phyloP scores from a whole-genome alignment of 1,140 invertebrate species.

The Drosophila erecta region DNA sequence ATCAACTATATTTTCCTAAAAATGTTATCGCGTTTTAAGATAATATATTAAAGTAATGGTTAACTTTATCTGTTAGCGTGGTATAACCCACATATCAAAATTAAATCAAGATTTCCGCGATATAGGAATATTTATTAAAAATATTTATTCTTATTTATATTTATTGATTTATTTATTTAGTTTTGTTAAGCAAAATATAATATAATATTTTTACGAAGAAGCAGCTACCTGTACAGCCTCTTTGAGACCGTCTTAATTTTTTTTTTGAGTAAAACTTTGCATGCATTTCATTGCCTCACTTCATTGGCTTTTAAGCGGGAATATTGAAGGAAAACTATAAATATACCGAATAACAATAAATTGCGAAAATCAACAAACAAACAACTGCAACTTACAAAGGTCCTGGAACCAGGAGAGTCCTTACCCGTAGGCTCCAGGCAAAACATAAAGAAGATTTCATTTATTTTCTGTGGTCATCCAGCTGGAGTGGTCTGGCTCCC shows the following conservation, averaged over 20 bases:
- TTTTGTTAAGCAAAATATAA: too few relatives aligned
- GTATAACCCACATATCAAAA: too few relatives aligned
- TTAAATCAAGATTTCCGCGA: too few relatives aligned
- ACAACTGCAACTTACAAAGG: slow-evolving; percentile 30
- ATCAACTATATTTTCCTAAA: too few relatives aligned
- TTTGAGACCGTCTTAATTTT: slow-evolving; percentile 36
- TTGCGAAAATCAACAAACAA: slow-evolving; percentile 28
- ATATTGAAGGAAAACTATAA: slow-evolving; percentile 50
- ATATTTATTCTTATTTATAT: too few relatives aligned
- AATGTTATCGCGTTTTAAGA: too few relatives aligned
- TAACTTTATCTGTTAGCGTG: too few relatives aligned
- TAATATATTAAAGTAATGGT: too few relatives aligned
- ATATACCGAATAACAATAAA: slow-evolving; percentile 47
- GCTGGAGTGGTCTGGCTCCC: slow-evolving; percentile 74
- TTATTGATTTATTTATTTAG: too few relatives aligned
- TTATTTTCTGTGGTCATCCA: slow-evolving; percentile 78
- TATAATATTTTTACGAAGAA: neutral
- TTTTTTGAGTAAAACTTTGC: slow-evolving; percentile 63
- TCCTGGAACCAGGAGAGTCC: slow-evolving; percentile 45
- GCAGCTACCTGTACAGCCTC: neutral
- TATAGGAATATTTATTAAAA: too few relatives aligned
- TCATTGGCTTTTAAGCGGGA: slow-evolving; percentile 61
- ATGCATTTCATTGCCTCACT: slow-evolving; percentile 66
- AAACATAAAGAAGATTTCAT: slow-evolving; percentile 64
- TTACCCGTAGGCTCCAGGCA: slow-evolving; percentile 33